Conservation (phyloP, 2,888 invertebrate genomes). For the Monopis laevigella region DNA sequence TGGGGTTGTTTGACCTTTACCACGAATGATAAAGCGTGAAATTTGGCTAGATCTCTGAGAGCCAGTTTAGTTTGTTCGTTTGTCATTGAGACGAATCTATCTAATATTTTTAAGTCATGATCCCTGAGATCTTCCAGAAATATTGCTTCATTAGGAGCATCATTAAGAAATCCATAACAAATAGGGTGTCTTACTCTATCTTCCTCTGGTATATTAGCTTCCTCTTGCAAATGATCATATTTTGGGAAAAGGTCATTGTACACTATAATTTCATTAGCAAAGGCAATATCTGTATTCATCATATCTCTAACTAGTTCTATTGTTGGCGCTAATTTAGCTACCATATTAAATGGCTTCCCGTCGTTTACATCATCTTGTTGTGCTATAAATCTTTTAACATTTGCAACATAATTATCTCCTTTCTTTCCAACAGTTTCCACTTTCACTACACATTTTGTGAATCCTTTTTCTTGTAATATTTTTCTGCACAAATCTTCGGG, state of each 20-base stretch:
- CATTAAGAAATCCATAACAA: constrained; percentile 28
- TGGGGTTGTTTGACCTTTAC: constrained; percentile 29
- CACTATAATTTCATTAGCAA: constrained; percentile 30
- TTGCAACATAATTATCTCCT: constrained; percentile 21
- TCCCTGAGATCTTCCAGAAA: constrained; percentile 33
- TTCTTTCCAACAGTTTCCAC: constrained; percentile 19
- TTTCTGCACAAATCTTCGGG: constrained; percentile 1
- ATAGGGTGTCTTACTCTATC: constrained; percentile 27
- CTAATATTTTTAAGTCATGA: constrained; percentile 27
- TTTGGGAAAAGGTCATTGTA: constrained; percentile 30
- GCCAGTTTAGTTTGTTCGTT: constrained; percentile 26
- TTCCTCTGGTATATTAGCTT: constrained; percentile 25
- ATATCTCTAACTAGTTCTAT: constrained; percentile 20
- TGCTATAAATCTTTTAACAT: constrained; percentile 17
- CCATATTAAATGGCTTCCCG: constrained; percentile 26
- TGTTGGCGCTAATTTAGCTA: constrained; percentile 34
- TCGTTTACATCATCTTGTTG: constrained; percentile 16
- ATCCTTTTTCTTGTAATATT: constrained; percentile 14
- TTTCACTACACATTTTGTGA: constrained; percentile 15
- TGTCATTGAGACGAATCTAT: constrained; percentile 27
- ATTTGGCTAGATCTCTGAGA: constrained; percentile 30
- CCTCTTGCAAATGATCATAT: constrained; percentile 27
- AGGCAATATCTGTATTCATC: constrained; percentile 20
- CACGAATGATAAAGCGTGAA: constrained; percentile 34
- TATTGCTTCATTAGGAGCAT: constrained; percentile 29